phyloP scores from a whole-genome alignment of 2,797 vertebrate genomes.

The Hozukius guyotensis region DNA sequence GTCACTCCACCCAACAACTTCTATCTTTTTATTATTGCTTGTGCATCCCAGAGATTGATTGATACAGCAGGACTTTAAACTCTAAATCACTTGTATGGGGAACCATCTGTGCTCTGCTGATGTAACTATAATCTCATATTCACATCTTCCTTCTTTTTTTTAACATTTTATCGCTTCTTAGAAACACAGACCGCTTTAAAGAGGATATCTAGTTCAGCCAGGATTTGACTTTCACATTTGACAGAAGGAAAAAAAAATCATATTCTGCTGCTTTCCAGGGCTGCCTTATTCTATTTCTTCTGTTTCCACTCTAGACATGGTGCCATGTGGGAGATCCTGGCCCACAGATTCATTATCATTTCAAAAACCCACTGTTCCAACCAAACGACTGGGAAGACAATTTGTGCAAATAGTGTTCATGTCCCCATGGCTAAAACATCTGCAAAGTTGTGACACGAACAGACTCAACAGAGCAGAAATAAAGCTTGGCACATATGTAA shows the following conservation, averaged over 20 bases:
- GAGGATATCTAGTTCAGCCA: slow-evolving; percentile 30
- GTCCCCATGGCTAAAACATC: slow-evolving; percentile 71
- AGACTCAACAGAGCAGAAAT: slow-evolving; percentile 66
- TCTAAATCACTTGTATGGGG: neutral
- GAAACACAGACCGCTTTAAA: slow-evolving; percentile 36
- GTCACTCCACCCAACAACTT: neutral
- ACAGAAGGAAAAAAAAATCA: slow-evolving; percentile 1
- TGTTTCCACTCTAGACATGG: slow-evolving; percentile 61
- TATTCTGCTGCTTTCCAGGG: slow-evolving; percentile 54
- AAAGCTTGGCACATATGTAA: slow-evolving; percentile 46
- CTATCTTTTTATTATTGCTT: neutral
- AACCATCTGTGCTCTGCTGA: neutral
- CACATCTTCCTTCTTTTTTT: neutral
- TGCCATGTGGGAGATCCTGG: slow-evolving; percentile 66
- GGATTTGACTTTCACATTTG: slow-evolving; percentile 58
- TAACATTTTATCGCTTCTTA: slow-evolving; percentile 36
- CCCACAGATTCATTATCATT: slow-evolving; percentile 78
- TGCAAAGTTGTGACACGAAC: slow-evolving; percentile 66
- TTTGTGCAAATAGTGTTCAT: slow-evolving; percentile 70
- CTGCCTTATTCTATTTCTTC: slow-evolving; percentile 62
- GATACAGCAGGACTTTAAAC: slow-evolving; percentile 16
- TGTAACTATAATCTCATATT: slow-evolving; percentile 36
- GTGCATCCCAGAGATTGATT: neutral
- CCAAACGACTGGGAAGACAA: slow-evolving; percentile 64
- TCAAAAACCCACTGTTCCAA: slow-evolving; percentile 77